Evolutionary conservation across 2,113 vertebrate genomes (phyloP).

Genomic region (Odontophorus gujanensis): DNA sequence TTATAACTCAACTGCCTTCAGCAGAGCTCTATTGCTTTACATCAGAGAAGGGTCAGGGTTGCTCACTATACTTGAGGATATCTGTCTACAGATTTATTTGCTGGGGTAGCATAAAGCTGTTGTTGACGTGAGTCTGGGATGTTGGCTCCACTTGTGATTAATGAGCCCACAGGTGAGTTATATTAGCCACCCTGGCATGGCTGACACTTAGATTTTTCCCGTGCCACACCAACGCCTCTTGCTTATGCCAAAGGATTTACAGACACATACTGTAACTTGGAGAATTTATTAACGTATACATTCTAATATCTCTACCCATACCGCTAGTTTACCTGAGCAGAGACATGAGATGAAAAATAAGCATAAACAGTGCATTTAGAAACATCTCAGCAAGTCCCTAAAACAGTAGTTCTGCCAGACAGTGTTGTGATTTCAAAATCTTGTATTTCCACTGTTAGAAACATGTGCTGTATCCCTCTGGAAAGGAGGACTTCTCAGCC

Average conservation of each 20-base stretch:
- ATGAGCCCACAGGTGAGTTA: slow-evolving; percentile 43
- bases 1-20: background rate
- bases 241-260: slow-evolving; percentile 21
- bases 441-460: background rate
- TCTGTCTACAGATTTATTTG: background rate
- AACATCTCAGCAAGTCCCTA: background rate
- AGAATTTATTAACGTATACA: background rate
- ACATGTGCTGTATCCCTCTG: background rate
- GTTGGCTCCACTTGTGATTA: slow-evolving; percentile 28
- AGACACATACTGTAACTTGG: background rate
- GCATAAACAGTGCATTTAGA: background rate
- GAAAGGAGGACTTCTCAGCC: background rate
- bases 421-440: background rate
- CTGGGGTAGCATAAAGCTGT: background rate
- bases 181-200: slow-evolving; percentile 15
- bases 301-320: background rate
- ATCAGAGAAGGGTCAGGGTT: background rate
- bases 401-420: background rate
- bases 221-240: slow-evolving; percentile 1
- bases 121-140: slow-evolving; percentile 15
- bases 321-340: slow-evolving; percentile 9
- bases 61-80: background rate
- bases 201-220: slow-evolving; percentile 9
- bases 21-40: background rate
- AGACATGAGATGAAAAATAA: background rate